Percentiles rank a stretch among this genome's conserved stretches.
Evolutionary conservation across 2,113 vertebrate species (phyloP).

Genomic region (Aphyosemion australe): DNA sequence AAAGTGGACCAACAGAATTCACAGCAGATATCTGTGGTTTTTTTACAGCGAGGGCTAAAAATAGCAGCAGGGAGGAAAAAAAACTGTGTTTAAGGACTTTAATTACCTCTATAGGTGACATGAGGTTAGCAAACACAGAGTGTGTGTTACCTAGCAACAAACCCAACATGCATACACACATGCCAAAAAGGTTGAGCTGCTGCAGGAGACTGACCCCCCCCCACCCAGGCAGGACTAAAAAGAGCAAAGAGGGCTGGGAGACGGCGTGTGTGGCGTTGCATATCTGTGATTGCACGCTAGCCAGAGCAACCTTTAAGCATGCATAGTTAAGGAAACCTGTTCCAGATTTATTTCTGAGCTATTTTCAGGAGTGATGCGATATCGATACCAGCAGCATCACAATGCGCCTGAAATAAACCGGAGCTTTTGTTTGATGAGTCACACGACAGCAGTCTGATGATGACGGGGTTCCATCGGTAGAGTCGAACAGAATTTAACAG

Average conservation of each 20-base stretch:
- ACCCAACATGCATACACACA: slow-evolving; percentile 65
- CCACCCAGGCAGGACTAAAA: slow-evolving; percentile 6
- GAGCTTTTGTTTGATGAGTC: slow-evolving; percentile 16
- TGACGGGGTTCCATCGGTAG: too few relatives aligned
- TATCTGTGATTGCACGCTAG: slow-evolving; percentile 23
- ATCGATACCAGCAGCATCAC: slow-evolving; percentile 18
- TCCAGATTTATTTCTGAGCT: slow-evolving; percentile 31
- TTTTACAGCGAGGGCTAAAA: background rate
- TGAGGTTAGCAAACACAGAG: slow-evolving; percentile 26
- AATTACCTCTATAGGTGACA: slow-evolving; percentile 14
- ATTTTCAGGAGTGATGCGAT: slow-evolving; percentile 26
- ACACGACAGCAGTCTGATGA: slow-evolving; percentile 1
- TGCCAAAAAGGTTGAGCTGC: slow-evolving; percentile 52
- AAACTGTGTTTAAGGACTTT: background rate
- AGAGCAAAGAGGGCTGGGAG: slow-evolving; percentile 1
- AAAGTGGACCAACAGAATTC: background rate
- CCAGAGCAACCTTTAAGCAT: slow-evolving; percentile 10
- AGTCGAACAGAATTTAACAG: too few relatives aligned
- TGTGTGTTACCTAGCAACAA: slow-evolving; percentile 57
- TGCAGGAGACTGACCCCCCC: slow-evolving; percentile 12
- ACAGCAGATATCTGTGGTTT: background rate
- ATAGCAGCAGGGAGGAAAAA: background rate
- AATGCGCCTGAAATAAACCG: slow-evolving; percentile 44
- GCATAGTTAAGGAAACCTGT: background rate
- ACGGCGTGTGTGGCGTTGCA: background rate